Evolutionary conservation across 2,888 invertebrate genomes (phyloP), one percentile per base, ranked within the genome.

Genomic region (Pelosia muscerda): DNA sequence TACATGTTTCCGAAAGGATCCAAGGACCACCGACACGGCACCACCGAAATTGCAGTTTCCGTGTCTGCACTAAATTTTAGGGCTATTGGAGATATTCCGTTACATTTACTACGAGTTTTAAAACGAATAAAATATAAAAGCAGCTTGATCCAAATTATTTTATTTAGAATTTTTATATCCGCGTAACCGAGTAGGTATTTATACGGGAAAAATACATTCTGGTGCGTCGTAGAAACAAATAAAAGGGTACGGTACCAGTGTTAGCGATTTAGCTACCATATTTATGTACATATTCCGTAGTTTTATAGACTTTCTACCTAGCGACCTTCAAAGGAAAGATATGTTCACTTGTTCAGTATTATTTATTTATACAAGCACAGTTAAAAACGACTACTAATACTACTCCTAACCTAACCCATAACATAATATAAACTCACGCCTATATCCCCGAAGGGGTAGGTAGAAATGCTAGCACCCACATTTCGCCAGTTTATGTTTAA

Each of bases 91-190:
- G 25, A n/a, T 57, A 55, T 25, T 55, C 0, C 15, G 25, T 10
- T n/a, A 6, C 26, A 55, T 63, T 60, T 59, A 28, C 42, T 34
- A 11, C 55, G n/a, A n/a, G n/a, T n/a, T n/a, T 38, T 54, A 59
- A 23, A 59, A 11, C 61, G n/a, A 26, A n/a, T 28, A 58, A 63
- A 65, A 70, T 60, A 63, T 58, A 38, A 31, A n/a, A 28, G 22
- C n/a, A 57, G n/a, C 63, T 64, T 67, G 65, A 72, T 73, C 56
- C 34, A 15, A 79, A 70, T 72, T 74, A 71, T 73, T 77, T 66
- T 73, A 74, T 65, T 66, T 65, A 64, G 67, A 66, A 75, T 78
- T 79, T 74, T 79, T 74, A 76, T 73, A 62, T 64, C 66, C 61
- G 60, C 72, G 68, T 74, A 67, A 72, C 58, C 68, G 54, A 59